Percentiles rank a stretch among this genome's conserved stretches.
These are phyloP conservation scores for Zalophus californianus DNA, from an alignment of 2,797 vertebrate species.

Conservation along the genomic window DNA sequence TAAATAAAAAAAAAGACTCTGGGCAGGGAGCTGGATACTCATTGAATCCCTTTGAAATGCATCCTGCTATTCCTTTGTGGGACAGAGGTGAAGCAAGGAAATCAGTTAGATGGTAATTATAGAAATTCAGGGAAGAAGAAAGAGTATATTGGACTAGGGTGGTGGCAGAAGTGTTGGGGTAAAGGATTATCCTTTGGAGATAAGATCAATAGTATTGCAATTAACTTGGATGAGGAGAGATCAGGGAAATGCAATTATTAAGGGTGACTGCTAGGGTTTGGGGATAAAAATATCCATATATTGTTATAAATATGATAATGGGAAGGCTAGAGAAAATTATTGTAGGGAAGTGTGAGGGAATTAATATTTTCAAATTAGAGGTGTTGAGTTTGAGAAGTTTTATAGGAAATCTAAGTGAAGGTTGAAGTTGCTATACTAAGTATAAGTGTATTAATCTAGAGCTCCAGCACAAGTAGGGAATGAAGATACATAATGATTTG, in stretches of 20 bases:
- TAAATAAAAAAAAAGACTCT: not conserved
- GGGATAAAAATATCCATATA: not conserved
- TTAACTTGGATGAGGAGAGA: not conserved
- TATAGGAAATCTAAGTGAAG: not conserved
- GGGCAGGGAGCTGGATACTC: not conserved
- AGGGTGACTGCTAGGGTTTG: not conserved
- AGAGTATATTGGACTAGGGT: not conserved
- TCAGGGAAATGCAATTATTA: not conserved
- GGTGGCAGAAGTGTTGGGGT: not conserved
- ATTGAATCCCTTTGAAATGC: not conserved
- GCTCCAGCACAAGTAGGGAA: not conserved
- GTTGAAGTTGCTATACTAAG: not conserved
- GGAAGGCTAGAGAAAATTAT: not conserved
- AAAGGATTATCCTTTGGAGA: not conserved
- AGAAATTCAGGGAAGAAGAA: not conserved
- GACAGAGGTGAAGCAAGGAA: not conserved
- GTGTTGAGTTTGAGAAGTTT: not conserved
- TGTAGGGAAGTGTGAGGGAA: not conserved
- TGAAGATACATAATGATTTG: not conserved
- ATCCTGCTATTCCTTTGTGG: fast-evolving
- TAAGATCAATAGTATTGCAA: not conserved
- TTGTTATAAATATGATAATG: not conserved
- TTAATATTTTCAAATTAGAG: not conserved
- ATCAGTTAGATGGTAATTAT: not conserved
- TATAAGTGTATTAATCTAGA: not conserved